Base-by-base conservation (phyloP, 2,113 vertebrate species). In the Leucosticte australis region DNA sequence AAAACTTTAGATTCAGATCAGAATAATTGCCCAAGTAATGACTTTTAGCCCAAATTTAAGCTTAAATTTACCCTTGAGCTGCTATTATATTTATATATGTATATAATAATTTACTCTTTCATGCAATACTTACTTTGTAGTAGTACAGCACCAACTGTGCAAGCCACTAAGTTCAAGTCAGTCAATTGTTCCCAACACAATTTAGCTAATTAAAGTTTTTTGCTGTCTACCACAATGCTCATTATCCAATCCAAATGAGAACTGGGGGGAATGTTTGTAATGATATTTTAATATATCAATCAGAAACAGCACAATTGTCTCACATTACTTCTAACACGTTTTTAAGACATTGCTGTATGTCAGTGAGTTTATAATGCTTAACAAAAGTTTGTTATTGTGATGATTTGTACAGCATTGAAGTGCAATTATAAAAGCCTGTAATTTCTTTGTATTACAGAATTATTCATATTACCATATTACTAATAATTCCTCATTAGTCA, bases 221-320 rank as follows among this genome's bases (percentile, higher is more conserved):
- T 96, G 30, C 73, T 94, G 86, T 93, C 94, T 97, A 82, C 73
- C 69, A 86, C 65, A 35, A 31, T 82, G 75, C 30, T 96, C 62
- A 82, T 97, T 97, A 95, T 93, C 93, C 78, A 89, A 84, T 53
- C 49, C 55, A 95, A 94, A 96, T 95, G 73, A 94, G 86, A 73
- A 90, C 41, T 49, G 31, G 42, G 37, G 24, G 17, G 33, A 87
- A 79, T 68, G n/a, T 74, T 87, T 78, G 14, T 44, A 80, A 59
- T 63, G 50, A 76, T 91, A 56, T 18, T 86, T 92, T 22, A 56
- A 56, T 56, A 52, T 84, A 89, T 88, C 77, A 83, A 82, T 81
- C 95, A 92, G n/a, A 95, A 92, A 76, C 24, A 94, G 73, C 77
- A 56, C 17, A 71, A 55, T 69, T 67, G 6, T 42, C 68, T 39